These are phyloP conservation scores for Mesorhabditis sp. DNA, from an alignment of 2,888 invertebrate genomes.

Conservation along the genomic window DNA sequence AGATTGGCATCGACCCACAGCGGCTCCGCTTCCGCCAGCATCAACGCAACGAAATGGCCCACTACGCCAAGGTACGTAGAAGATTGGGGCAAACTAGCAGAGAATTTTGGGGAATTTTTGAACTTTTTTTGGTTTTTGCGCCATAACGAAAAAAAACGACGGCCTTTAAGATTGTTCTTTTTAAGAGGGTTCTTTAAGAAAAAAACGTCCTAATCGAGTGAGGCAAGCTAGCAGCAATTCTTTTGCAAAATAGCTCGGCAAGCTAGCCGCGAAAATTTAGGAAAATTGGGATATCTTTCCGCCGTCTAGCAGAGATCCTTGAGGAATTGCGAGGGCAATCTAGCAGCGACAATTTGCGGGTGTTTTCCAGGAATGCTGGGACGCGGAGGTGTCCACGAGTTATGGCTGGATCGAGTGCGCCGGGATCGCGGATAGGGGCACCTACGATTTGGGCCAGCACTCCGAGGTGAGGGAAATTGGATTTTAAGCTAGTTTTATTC, in stretches of 20 bases:
- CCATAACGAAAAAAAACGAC: too few species aligned
- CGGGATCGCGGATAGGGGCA: slow-evolving; percentile 95
- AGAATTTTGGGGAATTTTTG: neutral
- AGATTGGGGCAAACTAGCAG: neutral
- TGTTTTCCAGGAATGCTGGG: slow-evolving; percentile 86
- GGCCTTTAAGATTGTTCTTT: too few species aligned
- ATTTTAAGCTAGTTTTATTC: slow-evolving; percentile 82
- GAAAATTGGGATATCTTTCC: too few species aligned
- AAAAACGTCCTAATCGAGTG: too few species aligned
- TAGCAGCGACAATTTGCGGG: too few species aligned
- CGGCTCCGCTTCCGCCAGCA: slow-evolving; percentile 92
- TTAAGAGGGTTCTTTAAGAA: too few species aligned
- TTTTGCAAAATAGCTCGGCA: too few species aligned
- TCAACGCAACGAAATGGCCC: slow-evolving; percentile 99
- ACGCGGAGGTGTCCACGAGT: slow-evolving; percentile 92
- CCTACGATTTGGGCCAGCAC: slow-evolving; percentile 91
- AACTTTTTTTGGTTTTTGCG: too few species aligned
- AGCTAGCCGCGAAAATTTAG: too few species aligned
- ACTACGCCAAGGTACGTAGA: slow-evolving; percentile 72
- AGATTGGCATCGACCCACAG: slow-evolving; percentile 76
- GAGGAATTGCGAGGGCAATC: too few species aligned
- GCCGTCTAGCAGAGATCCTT: too few species aligned
- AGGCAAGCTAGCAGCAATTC: too few species aligned
- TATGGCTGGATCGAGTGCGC: slow-evolving; percentile 98
- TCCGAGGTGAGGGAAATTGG: slow-evolving; percentile 82